Percentiles rank a stretch among this genome's conserved stretches.
Conservation (phyloP, 2,797 vertebrate species). For the Botia almorhae region DNA sequence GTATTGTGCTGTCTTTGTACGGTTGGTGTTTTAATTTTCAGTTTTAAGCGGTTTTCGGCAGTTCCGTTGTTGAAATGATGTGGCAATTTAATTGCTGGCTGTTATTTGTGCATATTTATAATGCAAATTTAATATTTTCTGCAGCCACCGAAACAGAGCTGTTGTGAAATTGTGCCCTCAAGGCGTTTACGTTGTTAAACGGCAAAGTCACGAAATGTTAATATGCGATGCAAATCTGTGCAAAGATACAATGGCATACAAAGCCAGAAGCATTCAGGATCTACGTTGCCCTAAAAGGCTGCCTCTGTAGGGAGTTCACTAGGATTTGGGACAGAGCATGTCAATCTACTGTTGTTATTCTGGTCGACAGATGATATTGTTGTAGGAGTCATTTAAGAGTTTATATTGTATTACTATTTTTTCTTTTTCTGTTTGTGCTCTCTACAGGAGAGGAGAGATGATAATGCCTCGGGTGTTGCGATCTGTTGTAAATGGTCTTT, state of each 20-base stretch:
- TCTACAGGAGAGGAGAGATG: not conserved
- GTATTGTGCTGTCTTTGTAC: not conserved
- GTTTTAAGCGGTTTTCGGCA: conserved; percentile 6
- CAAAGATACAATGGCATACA: not conserved
- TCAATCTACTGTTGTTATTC: too few relatives aligned
- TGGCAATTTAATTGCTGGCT: not conserved
- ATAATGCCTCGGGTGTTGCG: not conserved
- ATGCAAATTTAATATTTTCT: not conserved
- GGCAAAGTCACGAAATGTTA: not conserved
- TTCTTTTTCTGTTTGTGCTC: too few relatives aligned
- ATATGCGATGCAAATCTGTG: not conserved
- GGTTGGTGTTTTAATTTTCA: conserved; percentile 30
- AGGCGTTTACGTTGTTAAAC: not conserved
- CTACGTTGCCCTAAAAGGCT: not conserved
- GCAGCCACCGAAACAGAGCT: not conserved
- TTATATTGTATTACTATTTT: too few relatives aligned
- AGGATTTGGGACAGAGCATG: not conserved
- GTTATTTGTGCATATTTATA: not conserved
- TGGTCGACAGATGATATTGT: too few relatives aligned
- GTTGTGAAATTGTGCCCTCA: not conserved
- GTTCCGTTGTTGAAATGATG: conserved; percentile 17
- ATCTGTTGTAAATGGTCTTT: not conserved
- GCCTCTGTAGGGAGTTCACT: not conserved
- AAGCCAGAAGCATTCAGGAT: not conserved
- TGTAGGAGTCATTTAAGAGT: too few relatives aligned